Evolutionary conservation across 2,113 vertebrate genomes (phyloP).

Genomic region (Alosa alosa): DNA sequence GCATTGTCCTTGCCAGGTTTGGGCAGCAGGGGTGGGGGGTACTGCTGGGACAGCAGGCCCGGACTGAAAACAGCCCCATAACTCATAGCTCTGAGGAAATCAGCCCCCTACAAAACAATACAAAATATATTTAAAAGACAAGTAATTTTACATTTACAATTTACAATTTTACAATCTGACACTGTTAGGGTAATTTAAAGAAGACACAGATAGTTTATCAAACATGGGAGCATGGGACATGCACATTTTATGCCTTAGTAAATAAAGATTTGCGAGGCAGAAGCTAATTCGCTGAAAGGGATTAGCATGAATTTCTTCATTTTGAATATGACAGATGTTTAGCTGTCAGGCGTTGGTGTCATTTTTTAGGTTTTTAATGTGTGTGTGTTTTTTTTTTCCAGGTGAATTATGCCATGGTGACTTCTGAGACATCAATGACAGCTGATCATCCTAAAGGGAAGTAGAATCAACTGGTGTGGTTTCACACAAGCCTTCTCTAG

Average conservation of each 20-base stretch:
- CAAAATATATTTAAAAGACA: constrained; percentile 18
- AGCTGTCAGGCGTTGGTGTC: not conserved
- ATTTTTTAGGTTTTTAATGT: constrained; percentile 64
- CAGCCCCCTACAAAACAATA: constrained; percentile 63
- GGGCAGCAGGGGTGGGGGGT: constrained; percentile 81
- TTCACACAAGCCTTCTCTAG: not conserved
- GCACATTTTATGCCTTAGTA: not conserved
- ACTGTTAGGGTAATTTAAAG: not conserved
- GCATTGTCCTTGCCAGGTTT: constrained; percentile 88
- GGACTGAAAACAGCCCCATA: constrained; percentile 54
- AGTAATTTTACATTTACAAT: not conserved
- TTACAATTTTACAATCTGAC: no score
- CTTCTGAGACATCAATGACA: constrained; percentile 51
- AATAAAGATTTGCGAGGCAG: not conserved
- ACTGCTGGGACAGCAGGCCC: constrained; percentile 66
- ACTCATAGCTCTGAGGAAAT: constrained; percentile 77
- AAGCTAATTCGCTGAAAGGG: not conserved
- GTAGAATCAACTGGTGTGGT: not conserved
- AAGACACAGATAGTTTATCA: not conserved
- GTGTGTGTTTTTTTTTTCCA: constrained; percentile 46
- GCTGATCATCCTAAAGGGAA: not conserved
- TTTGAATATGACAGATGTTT: not conserved
- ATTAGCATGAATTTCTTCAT: not conserved
- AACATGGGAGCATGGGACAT: not conserved
- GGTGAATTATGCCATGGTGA: constrained; percentile 58